Percentiles rank a stretch among this genome's conserved stretches.
phyloP scores from a whole-genome alignment of 2,888 invertebrate genomes.

The Hirtodrosophila alboralis region DNA sequence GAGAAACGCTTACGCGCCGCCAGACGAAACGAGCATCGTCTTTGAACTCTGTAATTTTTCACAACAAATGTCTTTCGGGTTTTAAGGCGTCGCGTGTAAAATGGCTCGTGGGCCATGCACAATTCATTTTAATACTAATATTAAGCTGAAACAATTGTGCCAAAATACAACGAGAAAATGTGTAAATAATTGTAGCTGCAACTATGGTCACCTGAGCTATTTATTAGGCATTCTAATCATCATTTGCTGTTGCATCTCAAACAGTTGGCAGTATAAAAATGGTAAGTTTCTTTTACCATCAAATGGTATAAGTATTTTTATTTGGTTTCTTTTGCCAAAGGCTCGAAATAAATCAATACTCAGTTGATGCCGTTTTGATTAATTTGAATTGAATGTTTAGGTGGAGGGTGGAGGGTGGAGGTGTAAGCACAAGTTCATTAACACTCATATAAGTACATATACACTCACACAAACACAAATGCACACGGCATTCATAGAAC shows the following conservation, averaged over 20 bases:
- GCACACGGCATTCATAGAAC: constrained; percentile 4
- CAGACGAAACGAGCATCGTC: constrained; percentile 1
- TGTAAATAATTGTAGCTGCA: constrained; percentile 11
- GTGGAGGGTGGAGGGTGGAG: not conserved
- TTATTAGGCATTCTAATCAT: constrained; percentile 55
- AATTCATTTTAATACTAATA: constrained; percentile 47
- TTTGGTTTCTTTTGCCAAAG: not conserved
- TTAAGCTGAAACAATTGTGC: constrained; percentile 57
- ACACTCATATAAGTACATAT: constrained; percentile 25
- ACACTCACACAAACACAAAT: not conserved
- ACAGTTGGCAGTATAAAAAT: constrained; percentile 66
- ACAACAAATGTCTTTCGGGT: constrained; percentile 55
- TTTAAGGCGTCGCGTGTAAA: constrained; percentile 47
- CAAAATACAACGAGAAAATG: constrained; percentile 46
- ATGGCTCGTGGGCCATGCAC: constrained; percentile 63
- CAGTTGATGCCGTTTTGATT: constrained; percentile 42
- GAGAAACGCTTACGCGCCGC: constrained; percentile 21
- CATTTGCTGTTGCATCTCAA: constrained; percentile 51
- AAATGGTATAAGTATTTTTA: not conserved
- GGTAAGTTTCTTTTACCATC: constrained; percentile 44
- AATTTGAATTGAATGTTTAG: constrained; percentile 21
- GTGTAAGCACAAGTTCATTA: constrained; percentile 45
- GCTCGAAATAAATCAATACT: constrained; percentile 29
- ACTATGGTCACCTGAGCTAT: constrained; percentile 12
- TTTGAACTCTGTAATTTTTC: constrained; percentile 18